Percentiles rank a stretch among this genome's conserved stretches.
Conservation (phyloP, 2,113 vertebrate species). For the Ceratotherium simum region DNA sequence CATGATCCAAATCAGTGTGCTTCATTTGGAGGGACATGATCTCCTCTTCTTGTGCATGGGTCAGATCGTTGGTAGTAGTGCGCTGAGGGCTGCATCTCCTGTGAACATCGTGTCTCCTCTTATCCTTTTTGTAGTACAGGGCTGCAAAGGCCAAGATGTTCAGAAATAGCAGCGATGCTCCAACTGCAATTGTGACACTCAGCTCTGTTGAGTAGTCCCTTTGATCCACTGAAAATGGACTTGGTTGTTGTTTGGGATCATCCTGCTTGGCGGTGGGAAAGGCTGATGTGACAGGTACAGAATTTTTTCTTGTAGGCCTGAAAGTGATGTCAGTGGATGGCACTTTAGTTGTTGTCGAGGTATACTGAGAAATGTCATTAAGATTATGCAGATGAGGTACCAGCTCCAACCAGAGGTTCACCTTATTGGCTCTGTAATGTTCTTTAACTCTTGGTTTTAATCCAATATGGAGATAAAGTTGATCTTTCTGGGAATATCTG, state of each 20-base stretch:
- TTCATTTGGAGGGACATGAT: constrained; percentile 99
- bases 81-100: constrained; percentile 97
- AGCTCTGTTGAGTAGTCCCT: constrained; percentile 99
- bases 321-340: constrained; percentile 96
- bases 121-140: constrained; percentile 99
- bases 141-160: constrained; percentile 99
- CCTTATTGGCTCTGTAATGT: constrained; percentile 98
- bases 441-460: constrained; percentile 99
- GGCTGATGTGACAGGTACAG: constrained; percentile 94
- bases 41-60: constrained; percentile 99
- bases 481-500: constrained; percentile 98
- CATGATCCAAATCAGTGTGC: constrained; percentile 98
- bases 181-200: constrained; percentile 98
- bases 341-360: constrained; percentile 98
- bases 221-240: constrained; percentile 96
- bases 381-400: constrained; percentile 99
- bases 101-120: constrained; percentile 96
- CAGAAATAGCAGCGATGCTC: constrained; percentile 97
- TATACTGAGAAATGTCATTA: constrained; percentile 97
- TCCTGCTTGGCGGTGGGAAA: constrained; percentile 96
- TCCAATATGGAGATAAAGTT: constrained; percentile 98
- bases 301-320: constrained; percentile 95
- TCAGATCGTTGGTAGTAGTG: constrained; percentile 95
- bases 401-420: constrained; percentile 98
- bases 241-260: constrained; percentile 94